Evolutionary conservation across 2,888 invertebrate species (phyloP).

Genomic region (Pemphredon lugubris): DNA sequence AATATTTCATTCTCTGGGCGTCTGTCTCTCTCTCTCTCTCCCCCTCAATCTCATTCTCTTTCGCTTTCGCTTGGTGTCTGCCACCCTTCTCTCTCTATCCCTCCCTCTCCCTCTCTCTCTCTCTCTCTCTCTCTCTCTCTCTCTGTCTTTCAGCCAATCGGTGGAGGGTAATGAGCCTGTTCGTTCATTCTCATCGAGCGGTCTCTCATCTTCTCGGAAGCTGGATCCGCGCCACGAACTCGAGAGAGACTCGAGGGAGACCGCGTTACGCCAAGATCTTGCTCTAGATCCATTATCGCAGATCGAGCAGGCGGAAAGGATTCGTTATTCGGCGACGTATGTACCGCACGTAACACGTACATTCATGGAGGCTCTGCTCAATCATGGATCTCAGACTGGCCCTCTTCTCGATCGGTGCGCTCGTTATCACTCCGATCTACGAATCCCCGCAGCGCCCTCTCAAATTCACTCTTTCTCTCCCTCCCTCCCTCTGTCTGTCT

Average conservation of each 20-base stretch:
- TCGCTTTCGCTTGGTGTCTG: no score
- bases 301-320: slow-evolving; percentile 18
- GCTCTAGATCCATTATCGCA: slow-evolving; percentile 7
- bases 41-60: not conserved
- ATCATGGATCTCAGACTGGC: slow-evolving; percentile 61
- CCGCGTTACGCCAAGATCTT: slow-evolving; percentile 1
- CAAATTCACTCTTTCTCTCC: not conserved
- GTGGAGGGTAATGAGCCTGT: slow-evolving; percentile 2
- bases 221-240: not conserved
- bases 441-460: slow-evolving; percentile 12
- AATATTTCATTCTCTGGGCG: not conserved
- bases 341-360: no score
- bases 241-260: not conserved
- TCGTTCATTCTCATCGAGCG: slow-evolving; percentile 15
- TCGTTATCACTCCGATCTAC: slow-evolving; percentile 62
- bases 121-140: slow-evolving; percentile 4
- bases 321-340: slow-evolving; percentile 6
- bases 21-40: not conserved
- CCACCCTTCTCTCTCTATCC: no score
- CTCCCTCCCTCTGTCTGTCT: not conserved
- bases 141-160: slow-evolving; percentile 10
- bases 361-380: slow-evolving; percentile 49
- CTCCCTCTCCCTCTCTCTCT: not conserved
- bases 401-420: slow-evolving; percentile 41
- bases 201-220: not conserved